Evolutionary conservation across 1,140 invertebrate genomes (phyloP).

Genomic region (Ips typographus): DNA sequence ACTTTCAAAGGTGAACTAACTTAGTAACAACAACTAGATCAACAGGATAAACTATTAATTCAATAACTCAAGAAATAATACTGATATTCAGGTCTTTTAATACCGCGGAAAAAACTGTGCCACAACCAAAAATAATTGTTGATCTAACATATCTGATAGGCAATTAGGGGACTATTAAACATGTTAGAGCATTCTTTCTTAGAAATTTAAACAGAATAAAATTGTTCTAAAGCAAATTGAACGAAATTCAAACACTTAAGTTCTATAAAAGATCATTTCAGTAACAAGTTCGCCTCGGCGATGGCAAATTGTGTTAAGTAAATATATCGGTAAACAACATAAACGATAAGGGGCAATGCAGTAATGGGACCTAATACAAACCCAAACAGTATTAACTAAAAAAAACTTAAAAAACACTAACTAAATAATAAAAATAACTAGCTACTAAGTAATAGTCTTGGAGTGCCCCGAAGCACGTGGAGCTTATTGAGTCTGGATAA

Average conservation of each 20-base stretch:
- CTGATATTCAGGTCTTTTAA: constrained; percentile 8
- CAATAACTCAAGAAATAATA: constrained; percentile 6
- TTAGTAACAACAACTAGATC: too few relatives aligned
- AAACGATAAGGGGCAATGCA: constrained; percentile 5
- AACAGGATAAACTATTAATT: not conserved
- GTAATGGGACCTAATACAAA: constrained; percentile 22
- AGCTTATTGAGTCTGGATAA: constrained; percentile 5
- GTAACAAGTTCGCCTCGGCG: too few relatives aligned
- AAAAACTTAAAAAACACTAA: constrained; percentile 33
- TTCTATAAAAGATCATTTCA: too few relatives aligned
- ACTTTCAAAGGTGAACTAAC: too few relatives aligned
- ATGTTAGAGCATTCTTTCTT: too few relatives aligned
- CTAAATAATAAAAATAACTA: constrained; percentile 42
- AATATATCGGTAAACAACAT: not conserved
- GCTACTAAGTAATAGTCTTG: constrained; percentile 48
- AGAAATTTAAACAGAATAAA: too few relatives aligned
- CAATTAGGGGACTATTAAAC: too few relatives aligned
- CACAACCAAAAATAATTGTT: not conserved
- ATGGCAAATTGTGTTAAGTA: too few relatives aligned
- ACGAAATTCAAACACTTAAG: too few relatives aligned
- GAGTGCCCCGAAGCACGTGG: constrained; percentile 20
- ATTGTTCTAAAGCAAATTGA: too few relatives aligned
- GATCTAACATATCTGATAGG: not conserved
- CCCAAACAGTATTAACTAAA: constrained; percentile 21
- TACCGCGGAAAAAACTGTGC: too few relatives aligned